A percentile compares a stretch with the other conserved stretches of the same genome.
Evolutionary conservation across 2,113 vertebrate genomes (phyloP).

Genomic region (Lipotes vexillifer): DNA sequence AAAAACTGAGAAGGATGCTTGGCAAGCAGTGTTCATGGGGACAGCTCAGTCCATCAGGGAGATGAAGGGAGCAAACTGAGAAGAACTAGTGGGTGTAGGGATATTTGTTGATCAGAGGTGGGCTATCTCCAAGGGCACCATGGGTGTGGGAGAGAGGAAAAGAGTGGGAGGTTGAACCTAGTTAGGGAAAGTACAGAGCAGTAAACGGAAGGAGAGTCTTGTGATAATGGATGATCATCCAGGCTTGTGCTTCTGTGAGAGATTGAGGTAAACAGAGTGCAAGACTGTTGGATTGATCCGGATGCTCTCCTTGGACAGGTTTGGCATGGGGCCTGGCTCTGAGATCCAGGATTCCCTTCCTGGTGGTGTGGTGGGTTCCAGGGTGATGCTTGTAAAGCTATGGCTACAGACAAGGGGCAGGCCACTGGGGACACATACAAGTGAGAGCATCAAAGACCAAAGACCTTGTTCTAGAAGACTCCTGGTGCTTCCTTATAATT

Average conservation of each 20-base stretch:
- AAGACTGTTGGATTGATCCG: not conserved
- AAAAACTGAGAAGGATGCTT: not conserved
- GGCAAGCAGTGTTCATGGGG: not conserved
- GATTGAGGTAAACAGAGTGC: not conserved
- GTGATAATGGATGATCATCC: not conserved
- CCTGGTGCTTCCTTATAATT: not conserved
- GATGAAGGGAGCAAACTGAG: not conserved
- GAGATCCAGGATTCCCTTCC: not conserved
- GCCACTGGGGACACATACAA: not conserved
- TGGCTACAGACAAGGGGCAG: not conserved
- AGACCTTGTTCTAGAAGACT: not conserved
- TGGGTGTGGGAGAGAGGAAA: not conserved
- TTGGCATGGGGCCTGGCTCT: not conserved
- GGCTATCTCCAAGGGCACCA: not conserved
- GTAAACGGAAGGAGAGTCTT: not conserved
- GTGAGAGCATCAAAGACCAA: not conserved
- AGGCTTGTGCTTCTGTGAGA: not conserved
- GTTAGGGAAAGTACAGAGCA: not conserved
- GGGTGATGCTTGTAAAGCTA: not conserved
- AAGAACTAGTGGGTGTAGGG: not conserved
- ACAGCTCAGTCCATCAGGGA: too few species aligned
- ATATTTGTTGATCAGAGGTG: not conserved
- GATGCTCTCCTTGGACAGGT: not conserved
- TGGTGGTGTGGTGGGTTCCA: not conserved
- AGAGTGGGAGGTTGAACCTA: not conserved